These are phyloP conservation scores for Calameuta pallipes DNA, from an alignment of 2,888 invertebrate species.

Conservation along the genomic window DNA sequence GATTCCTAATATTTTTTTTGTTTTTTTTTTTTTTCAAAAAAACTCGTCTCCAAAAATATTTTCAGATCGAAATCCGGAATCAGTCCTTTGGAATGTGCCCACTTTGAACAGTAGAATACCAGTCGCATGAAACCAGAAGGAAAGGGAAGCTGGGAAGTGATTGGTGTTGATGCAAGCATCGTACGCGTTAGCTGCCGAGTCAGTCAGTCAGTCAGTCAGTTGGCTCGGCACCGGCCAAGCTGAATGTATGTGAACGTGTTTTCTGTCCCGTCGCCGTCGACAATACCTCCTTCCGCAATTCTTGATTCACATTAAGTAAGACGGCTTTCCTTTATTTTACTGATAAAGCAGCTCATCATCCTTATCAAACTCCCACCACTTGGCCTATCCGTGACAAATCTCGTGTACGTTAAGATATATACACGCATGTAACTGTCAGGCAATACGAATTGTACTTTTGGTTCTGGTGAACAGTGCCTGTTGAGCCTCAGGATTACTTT, in stretches of 20 bases:
- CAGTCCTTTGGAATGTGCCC: not conserved
- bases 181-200: constrained; percentile 48
- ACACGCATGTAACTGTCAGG: not conserved
- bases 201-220: constrained; percentile 53
- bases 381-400: not conserved
- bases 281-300: not conserved
- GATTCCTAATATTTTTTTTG: not conserved
- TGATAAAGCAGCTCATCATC: not conserved
- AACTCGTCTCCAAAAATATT: not conserved
- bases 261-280: not conserved
- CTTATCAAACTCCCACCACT: not conserved
- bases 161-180: constrained; percentile 42
- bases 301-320: constrained; percentile 1
- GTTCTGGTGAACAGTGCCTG: not conserved
- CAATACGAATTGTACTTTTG: not conserved
- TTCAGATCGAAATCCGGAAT: not conserved
- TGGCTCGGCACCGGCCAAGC: constrained; percentile 35
- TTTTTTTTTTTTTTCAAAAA: not conserved
- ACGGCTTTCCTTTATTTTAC: constrained; percentile 4
- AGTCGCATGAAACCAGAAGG: constrained; percentile 29
- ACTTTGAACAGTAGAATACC: not conserved
- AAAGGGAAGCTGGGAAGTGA: constrained; percentile 45
- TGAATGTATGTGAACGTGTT: not conserved
- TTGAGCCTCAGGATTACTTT: not conserved
- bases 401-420: not conserved